Conservation (phyloP, 2,888 invertebrate genomes). For the Gymnocheta viridis region DNA sequence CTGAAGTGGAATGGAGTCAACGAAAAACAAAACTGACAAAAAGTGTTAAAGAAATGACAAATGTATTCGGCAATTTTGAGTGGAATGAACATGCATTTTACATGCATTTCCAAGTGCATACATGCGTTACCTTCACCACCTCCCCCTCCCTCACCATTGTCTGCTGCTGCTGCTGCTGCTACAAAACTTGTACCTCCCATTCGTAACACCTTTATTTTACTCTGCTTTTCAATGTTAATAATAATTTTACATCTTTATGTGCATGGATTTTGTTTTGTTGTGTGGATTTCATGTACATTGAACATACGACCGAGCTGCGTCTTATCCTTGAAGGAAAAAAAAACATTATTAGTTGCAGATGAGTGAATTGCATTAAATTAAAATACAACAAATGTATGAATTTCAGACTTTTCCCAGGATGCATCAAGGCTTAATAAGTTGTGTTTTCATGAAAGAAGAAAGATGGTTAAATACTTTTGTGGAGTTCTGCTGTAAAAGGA, state of each 20-base stretch:
- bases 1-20: conserved; percentile 40
- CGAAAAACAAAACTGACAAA: conserved; percentile 37
- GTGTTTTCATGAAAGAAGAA: not conserved
- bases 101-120: conserved; percentile 49
- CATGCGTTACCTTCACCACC: not conserved
- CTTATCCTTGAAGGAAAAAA: conserved; percentile 57
- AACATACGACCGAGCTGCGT: not conserved
- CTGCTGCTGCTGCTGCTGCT: not conserved
- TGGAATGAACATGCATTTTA: conserved; percentile 53
- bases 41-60: conserved; percentile 64
- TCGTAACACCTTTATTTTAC: conserved; percentile 55
- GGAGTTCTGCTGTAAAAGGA: not conserved
- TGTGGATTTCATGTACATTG: not conserved
- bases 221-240: conserved; percentile 48
- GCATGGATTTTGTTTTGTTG: not conserved
- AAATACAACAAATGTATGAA: conserved; percentile 40
- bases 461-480: not conserved
- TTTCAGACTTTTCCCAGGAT: conserved; percentile 33
- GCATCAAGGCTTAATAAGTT: conserved; percentile 1
- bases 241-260: conserved; percentile 6
- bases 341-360: conserved; percentile 59
- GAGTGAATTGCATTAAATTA: conserved; percentile 64
- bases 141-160: too few relatives aligned
- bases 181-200: conserved; percentile 24
- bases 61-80: conserved; percentile 60